Base-by-base conservation (phyloP, 2,113 vertebrate species). In the Hoplias malabaricus region DNA sequence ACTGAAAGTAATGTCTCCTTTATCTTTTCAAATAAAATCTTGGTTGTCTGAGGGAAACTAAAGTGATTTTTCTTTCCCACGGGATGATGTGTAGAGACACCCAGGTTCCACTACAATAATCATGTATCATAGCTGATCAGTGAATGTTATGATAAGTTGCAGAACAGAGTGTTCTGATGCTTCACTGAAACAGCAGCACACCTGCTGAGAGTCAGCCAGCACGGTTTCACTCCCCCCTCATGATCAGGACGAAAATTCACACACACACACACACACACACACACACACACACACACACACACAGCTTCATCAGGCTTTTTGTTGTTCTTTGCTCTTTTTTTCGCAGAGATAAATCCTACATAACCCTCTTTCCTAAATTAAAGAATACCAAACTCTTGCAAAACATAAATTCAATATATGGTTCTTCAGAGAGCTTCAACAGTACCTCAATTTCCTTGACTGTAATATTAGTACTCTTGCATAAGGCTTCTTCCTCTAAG, bases 181-280 rank as follows among this genome's bases (percentile, higher is more conserved):
- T 53, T 82, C 67, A 61, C 29, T 69, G 78, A 79, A 82, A 82
- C 75, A 82, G 65, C 50, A 78, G 53, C 57, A 70, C 80, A 82
- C 80, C 80, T 82, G 80, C 80, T 79, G 67, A 56, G 62, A n/a
- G 73, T 75, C 76, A 71, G 66, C 43, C 63, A 79, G 46, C n/a
- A n/a, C n/a, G n/a, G 62, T 78, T 79, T 82, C 67, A 48, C 6
- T 29, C 76, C 48, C 27, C 46, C 53, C 57, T 63, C 74, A 21
- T 5, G n/a, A 71, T 27, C 25, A 13, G 8, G n/a, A 19, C 23
- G 42, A 34, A 69, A 63, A 77, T 53, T 70, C 54, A 63, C 77
- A 78, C 57, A 53, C 42, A 31, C 56, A 11, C n/a, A n/a, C n/a
- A 21, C 29, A 16, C 54, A 73, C n/a, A 21, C 29, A 16, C 54